These are phyloP conservation scores for Colaptes auratus DNA, from an alignment of 2,113 vertebrate genomes.

Conservation along the genomic window DNA sequence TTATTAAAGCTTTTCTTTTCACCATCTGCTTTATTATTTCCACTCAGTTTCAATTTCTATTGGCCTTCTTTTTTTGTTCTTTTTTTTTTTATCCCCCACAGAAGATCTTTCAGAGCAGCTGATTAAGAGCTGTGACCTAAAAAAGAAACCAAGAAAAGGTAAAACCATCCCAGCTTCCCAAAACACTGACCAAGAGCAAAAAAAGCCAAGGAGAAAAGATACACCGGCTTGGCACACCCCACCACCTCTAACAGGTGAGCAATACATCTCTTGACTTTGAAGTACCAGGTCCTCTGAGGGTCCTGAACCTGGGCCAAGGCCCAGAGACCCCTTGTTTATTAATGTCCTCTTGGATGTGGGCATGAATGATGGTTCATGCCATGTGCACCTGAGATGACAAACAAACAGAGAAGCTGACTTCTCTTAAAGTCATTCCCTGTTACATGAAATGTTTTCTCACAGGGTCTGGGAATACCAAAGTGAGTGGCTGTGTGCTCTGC, in stretches of 20 bases:
- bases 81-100: not conserved
- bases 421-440: not conserved
- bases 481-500: not conserved
- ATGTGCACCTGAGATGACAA: not conserved
- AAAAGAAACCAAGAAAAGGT: slow-evolving; percentile 72
- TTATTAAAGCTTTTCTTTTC: not conserved
- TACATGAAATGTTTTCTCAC: not conserved
- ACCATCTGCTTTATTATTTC: not conserved
- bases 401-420: not conserved
- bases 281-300: not conserved
- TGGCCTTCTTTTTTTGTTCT: not conserved
- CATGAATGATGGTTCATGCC: not conserved
- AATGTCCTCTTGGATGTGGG: not conserved
- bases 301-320: not conserved
- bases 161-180: slow-evolving; percentile 59
- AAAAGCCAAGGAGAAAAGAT: slow-evolving; percentile 91
- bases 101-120: slow-evolving; percentile 81
- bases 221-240: slow-evolving; percentile 84
- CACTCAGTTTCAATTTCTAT: not conserved
- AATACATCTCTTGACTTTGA: not conserved
- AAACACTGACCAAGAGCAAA: slow-evolving; percentile 79
- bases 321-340: not conserved
- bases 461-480: not conserved
- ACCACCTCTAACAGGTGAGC: slow-evolving; percentile 86
- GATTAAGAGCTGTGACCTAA: slow-evolving; percentile 78